Conservation (phyloP, 2,113 vertebrate genomes). For the Thermophis baileyi region DNA sequence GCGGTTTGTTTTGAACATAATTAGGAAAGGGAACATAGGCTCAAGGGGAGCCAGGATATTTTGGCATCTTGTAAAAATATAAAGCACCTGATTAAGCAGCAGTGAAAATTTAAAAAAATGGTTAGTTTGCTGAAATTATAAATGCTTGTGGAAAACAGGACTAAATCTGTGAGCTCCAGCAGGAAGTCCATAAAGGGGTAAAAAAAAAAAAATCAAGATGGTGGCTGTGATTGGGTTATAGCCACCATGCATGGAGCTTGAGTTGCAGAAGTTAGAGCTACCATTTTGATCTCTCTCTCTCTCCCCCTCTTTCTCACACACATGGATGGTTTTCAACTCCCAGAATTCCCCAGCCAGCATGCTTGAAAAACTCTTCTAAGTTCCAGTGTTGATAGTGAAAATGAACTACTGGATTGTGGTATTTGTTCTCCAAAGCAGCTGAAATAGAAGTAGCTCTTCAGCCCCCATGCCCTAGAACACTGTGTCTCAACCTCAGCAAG, state of each 20-base stretch:
- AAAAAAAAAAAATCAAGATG: background rate
- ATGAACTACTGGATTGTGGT: background rate
- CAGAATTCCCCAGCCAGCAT: background rate
- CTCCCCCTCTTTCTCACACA: background rate
- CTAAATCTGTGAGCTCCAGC: background rate
- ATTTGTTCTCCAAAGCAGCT: background rate
- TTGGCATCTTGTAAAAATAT: background rate
- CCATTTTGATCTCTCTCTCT: background rate
- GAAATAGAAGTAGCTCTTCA: background rate
- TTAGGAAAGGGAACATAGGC: background rate
- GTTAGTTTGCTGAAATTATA: background rate
- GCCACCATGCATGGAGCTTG: background rate
- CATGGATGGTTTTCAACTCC: background rate
- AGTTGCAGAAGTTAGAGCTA: background rate
- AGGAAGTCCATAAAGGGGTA: background rate
- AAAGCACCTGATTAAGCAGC: background rate
- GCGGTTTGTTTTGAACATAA: too few species aligned
- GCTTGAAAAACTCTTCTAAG: background rate
- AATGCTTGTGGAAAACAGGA: background rate
- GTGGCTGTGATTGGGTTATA: background rate
- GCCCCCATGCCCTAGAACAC: background rate
- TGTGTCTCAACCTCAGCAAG: background rate
- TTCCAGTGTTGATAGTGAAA: background rate
- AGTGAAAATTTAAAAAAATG: background rate
- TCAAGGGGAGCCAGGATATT: background rate